These are phyloP conservation scores for Bacillus rossius DNA, from an alignment of 1,140 invertebrate species.

Conservation along the genomic window DNA sequence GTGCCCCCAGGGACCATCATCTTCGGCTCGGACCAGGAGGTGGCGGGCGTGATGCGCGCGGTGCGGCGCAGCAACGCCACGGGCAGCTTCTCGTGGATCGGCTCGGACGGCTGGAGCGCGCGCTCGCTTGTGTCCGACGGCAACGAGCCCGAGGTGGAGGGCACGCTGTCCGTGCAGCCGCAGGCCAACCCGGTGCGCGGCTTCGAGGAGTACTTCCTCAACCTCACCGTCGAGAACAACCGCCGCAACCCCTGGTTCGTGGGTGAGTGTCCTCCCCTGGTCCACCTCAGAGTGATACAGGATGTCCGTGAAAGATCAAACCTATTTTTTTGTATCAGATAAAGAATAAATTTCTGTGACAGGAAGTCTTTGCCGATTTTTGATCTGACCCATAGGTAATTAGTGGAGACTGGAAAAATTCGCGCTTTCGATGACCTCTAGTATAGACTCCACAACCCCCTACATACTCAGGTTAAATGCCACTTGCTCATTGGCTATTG, in stretches of 20 bases:
- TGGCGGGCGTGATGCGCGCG: conserved; percentile 88
- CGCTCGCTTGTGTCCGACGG: conserved; percentile 80
- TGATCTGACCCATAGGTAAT: no score
- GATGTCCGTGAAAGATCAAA: no score
- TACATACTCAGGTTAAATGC: no score
- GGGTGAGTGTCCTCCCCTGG: conserved; percentile 54
- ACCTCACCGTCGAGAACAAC: conserved; percentile 79
- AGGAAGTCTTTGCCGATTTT: no score
- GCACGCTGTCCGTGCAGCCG: conserved; percentile 88
- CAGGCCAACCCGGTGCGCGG: conserved; percentile 80
- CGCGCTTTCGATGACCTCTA: no score
- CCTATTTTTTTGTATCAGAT: no score
- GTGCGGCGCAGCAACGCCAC: conserved; percentile 83
- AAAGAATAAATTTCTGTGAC: no score
- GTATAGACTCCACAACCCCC: no score
- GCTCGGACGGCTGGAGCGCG: conserved; percentile 90
- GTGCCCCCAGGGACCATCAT: conserved; percentile 77
- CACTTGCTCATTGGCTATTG: no score
- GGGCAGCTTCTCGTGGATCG: conserved; percentile 89
- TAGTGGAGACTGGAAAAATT: no score
- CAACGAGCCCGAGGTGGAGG: conserved; percentile 83
- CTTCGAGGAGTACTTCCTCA: conserved; percentile 85
- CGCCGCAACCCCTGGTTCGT: conserved; percentile 90
- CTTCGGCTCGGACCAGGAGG: conserved; percentile 95
- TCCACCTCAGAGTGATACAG: no score